Evolutionary conservation across 2,888 invertebrate genomes (phyloP).

Genomic region (Taenaris catops): DNA sequence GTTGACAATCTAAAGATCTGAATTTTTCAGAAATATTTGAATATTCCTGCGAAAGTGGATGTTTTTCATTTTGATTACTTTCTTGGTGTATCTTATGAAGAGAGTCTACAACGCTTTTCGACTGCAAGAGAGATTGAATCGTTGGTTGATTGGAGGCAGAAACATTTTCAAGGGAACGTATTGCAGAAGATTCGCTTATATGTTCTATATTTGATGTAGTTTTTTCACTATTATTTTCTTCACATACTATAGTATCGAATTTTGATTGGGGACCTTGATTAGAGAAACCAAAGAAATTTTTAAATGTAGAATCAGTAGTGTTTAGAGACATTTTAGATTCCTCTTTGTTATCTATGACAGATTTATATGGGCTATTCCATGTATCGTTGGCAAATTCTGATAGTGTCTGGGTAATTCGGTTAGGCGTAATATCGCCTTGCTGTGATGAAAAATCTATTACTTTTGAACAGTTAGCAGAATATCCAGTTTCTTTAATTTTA

Average conservation of each 20-base stretch:
- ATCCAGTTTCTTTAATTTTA: no score
- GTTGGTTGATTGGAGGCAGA: background rate
- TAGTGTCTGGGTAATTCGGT: background rate
- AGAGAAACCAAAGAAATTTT: constrained; percentile 15
- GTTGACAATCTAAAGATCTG: no score
- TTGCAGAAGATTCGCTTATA: no score
- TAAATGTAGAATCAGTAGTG: constrained; percentile 9
- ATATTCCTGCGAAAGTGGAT: no score
- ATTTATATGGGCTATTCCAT: background rate
- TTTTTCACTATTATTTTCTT: no score
- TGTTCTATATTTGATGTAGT: no score
- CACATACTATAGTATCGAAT: no score
- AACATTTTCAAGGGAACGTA: constrained; percentile 2
- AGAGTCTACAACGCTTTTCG: background rate
- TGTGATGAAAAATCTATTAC: background rate
- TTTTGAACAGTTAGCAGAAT: no score
- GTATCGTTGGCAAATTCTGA: background rate
- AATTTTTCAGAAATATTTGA: no score
- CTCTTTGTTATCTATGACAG: background rate
- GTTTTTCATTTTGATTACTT: no score
- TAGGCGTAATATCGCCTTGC: background rate
- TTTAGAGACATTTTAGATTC: constrained; percentile 10
- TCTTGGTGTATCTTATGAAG: no score
- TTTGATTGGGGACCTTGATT: no score
- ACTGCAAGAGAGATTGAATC: background rate